Base-by-base conservation (phyloP, 1,140 invertebrate species). In the Cecropterus lyciades region DNA sequence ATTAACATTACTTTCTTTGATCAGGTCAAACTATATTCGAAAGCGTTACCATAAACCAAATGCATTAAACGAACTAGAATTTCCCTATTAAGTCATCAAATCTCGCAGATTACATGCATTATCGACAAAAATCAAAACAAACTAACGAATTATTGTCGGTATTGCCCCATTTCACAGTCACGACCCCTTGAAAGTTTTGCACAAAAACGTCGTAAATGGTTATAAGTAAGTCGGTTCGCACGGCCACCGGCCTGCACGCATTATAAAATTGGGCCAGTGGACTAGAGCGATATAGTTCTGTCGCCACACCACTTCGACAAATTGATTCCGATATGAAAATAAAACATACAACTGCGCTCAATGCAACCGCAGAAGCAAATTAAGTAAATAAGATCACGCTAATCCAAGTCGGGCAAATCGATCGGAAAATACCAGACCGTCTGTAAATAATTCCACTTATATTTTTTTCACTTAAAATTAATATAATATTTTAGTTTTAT, bases 91-190 rank as follows among this genome's bases (percentile, higher is more conserved):
- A 40, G 16, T 53, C 52, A 55, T 55, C 52, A 55, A 9, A 37
- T 3, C 20, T 24, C 20, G 48, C 20, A 72, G 70, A 80, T 80
- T 82, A 69, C 70, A 73, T 75, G 73, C 69, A 79, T 85, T 82
- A 79, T 69, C 63, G 53, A 46, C 59, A 72, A 79, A 73, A 84
- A 79, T 77, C 65, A 79, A 79, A 83, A 82, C 73, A 75, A 81
- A 85, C 70, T 79, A 70, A 75, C 72, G 69, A 75, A 83, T 82
- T 82, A 80, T 62, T 48, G 69, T 53, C 69, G 65, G 75, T 86
- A 88, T 85, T 84, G 78, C 82, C 87, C 80, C 80, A 89, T 88
- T 87, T 86, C 85, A 84, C 75, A 83, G 84, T 88, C 85, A 87
- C 86, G 88, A 87, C 70, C 84, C 80, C 74, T 75, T 65, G 67